Percentiles rank a stretch among this genome's conserved stretches.
These are phyloP conservation scores for Carpatolechia fugitivella DNA, from an alignment of 2,888 invertebrate genomes.

Conservation along the genomic window DNA sequence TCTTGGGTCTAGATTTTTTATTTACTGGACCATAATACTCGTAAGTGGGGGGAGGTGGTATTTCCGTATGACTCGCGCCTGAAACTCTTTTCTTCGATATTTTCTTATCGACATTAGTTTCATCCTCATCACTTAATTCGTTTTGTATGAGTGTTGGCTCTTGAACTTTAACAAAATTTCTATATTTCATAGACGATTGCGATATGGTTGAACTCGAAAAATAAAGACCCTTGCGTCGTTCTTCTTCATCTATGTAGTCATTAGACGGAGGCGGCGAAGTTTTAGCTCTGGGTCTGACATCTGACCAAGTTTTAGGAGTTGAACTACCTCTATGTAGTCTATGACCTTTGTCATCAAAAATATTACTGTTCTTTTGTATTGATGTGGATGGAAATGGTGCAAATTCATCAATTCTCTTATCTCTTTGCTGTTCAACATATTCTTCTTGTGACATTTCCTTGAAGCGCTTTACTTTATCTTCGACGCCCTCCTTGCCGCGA, in stretches of 20 bases:
- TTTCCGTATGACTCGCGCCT: conserved; percentile 54
- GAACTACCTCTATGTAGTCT: conserved; percentile 31
- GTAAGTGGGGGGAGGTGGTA: conserved; percentile 83
- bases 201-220: conserved; percentile 51
- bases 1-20: conserved; percentile 48
- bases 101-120: conserved; percentile 25
- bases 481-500: conserved; percentile 82
- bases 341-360: conserved; percentile 56
- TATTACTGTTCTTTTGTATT: conserved; percentile 35
- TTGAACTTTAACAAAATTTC: conserved; percentile 56
- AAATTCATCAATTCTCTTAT: conserved; percentile 86
- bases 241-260: conserved; percentile 28
- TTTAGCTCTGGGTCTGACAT: conserved; percentile 49
- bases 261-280: conserved; percentile 48
- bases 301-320: conserved; percentile 54
- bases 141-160: conserved; percentile 55
- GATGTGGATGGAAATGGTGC: conserved; percentile 71
- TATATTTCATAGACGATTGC: conserved; percentile 48
- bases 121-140: conserved; percentile 48
- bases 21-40: conserved; percentile 80
- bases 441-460: conserved; percentile 86
- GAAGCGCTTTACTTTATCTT: conserved; percentile 64
- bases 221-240: conserved; percentile 56
- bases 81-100: conserved; percentile 34
- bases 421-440: conserved; percentile 87